These are phyloP conservation scores for Pteropus alecto DNA, from an alignment of 2,113 vertebrate genomes.

Conservation along the genomic window DNA sequence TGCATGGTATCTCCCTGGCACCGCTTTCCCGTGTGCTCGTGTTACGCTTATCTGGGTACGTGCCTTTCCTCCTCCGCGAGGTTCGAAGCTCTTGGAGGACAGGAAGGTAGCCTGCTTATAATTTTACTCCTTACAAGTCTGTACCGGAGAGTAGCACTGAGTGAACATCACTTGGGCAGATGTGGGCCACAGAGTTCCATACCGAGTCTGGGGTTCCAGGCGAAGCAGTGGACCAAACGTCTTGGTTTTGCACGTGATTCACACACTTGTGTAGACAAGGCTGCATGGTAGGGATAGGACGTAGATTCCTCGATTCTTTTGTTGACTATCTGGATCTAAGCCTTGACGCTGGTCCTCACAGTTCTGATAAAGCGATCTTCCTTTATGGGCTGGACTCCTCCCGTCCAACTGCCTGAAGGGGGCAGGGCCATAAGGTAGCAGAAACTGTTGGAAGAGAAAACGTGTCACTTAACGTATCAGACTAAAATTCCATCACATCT, in stretches of 20 bases:
- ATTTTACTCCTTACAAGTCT: not conserved
- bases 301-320: not conserved
- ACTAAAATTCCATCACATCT: not conserved
- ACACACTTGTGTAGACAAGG: not conserved
- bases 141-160: not conserved
- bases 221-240: not conserved
- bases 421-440: not conserved
- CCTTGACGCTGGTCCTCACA: not conserved
- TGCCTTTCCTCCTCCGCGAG: not conserved
- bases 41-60: not conserved
- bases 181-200: not conserved
- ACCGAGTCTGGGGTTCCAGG: not conserved
- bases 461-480: not conserved
- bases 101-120: not conserved
- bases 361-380: not conserved
- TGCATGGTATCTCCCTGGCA: rapidly evolving
- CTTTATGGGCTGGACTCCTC: not conserved
- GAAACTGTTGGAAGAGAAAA: not conserved
- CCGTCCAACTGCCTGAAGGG: not conserved
- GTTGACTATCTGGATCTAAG: not conserved
- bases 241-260: not conserved
- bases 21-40: not conserved
- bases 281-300: not conserved
- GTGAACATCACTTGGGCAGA: not conserved
- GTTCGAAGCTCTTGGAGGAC: not conserved